Percentiles rank a stretch among this genome's conserved stretches.
phyloP scores from a whole-genome alignment of 35 echinoderm and acorn worm species.

The Apostichopus parvimensis region DNA sequence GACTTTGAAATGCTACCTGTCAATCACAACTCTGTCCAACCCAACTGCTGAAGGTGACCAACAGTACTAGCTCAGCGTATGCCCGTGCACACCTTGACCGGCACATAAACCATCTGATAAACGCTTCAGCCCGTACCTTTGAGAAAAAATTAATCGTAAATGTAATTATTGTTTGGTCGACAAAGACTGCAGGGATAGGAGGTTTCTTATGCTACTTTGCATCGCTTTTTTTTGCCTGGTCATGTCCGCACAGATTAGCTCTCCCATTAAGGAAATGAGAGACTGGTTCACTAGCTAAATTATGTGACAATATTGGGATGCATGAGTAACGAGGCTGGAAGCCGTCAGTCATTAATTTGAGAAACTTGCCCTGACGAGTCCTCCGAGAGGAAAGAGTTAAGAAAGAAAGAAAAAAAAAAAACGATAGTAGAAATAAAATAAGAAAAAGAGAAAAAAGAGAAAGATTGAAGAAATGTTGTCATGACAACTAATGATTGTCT shows the following conservation, averaged over 20 bases:
- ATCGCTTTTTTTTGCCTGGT: constrained; percentile 32
- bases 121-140: constrained; percentile 5
- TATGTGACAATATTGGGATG: constrained; percentile 54
- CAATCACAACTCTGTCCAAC: not conserved
- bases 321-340: constrained; percentile 58
- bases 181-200: not conserved
- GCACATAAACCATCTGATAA: constrained; percentile 42
- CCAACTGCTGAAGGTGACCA: not conserved
- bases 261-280: constrained; percentile 64
- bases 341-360: constrained; percentile 61
- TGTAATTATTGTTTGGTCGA: constrained; percentile 53
- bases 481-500: constrained; percentile 63
- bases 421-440: not conserved
- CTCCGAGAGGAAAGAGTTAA: constrained; percentile 23
- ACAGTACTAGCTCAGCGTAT: not conserved
- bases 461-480: constrained; percentile 43
- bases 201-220: not conserved
- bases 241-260: constrained; percentile 59
- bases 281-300: constrained; percentile 44
- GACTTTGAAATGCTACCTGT: not conserved
- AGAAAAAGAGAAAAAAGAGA: not conserved
- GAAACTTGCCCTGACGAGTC: constrained; percentile 57
- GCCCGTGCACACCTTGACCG: constrained; percentile 16
- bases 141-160: constrained; percentile 28
- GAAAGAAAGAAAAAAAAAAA: not conserved